Base-by-base conservation (phyloP, 2,113 vertebrate species). In the Oreamnos americanus region DNA sequence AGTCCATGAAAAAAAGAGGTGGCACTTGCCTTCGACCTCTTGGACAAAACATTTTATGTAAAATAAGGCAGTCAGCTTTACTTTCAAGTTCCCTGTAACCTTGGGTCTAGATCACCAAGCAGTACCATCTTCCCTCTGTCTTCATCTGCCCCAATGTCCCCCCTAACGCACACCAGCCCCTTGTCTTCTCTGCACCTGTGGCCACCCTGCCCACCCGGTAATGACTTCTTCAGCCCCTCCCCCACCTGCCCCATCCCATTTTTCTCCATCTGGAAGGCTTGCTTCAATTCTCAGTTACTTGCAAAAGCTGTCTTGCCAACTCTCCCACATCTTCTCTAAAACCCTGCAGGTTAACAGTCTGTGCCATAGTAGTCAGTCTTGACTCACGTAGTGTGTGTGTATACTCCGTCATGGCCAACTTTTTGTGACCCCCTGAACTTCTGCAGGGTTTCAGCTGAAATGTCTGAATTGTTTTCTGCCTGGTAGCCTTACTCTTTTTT, bases 111-210 rank as follows among this genome's bases (percentile, higher is more conserved):
- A 23, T 81, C 36, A 21, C 3, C 11, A 11, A 86, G 25, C n/a
- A 15, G 2, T 4, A 30, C 16, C 47, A 2, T 8, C 21, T 17
- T 45, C 19, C 71, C 11, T 49, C 19, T 1, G 13, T 5, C 3
- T 33, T 39, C 53, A 30, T 7, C 51, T 16, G 7, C 17, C 28
- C 7, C 19, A 14, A 16, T 11, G 10, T 0, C 51, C 49, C 6
- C 58, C 16, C 19, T 2, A 23, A 10, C 6, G 30, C 53, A n/a
- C 0, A 13, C 16, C 49, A 13, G n/a, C 11, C 43, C 30, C 53
- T 16, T 64, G 71, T 79, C 11, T 62, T 51, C 49, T 58, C 23
- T 33, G 6, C 3, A 49, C 23, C 26, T 83, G 36, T 7, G 13
- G 45, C 82, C 12, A 21, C 15, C 6, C 13, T 26, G 21, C 21